These are phyloP conservation scores for Eucidaris tribuloides DNA, from an alignment of 35 echinoderm and acorn worm species.

Conservation along the genomic window DNA sequence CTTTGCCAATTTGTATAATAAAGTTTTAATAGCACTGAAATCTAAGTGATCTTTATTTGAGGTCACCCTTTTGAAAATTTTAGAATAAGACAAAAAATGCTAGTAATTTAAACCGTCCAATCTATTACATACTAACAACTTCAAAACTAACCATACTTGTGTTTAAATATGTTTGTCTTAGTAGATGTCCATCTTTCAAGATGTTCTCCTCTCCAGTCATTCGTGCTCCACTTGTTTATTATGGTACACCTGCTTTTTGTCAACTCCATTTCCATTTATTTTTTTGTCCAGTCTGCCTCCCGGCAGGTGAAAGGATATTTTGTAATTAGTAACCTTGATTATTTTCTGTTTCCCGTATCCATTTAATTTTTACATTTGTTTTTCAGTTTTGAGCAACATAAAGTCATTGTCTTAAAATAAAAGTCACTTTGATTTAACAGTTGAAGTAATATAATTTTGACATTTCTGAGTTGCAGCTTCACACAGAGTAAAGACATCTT, in stretches of 20 bases:
- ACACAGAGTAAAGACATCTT: too few relatives aligned
- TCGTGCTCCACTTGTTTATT: not conserved
- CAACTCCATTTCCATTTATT: conserved; percentile 1
- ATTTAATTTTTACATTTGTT: conserved; percentile 34
- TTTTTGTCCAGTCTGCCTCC: not conserved
- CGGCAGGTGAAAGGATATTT: conserved; percentile 54
- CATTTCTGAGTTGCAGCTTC: too few relatives aligned
- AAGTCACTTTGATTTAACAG: too few relatives aligned
- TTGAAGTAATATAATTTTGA: too few relatives aligned
- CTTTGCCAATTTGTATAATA: too few relatives aligned
- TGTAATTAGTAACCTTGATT: conserved; percentile 6
- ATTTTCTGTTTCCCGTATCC: not conserved
- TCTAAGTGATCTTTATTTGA: too few relatives aligned
- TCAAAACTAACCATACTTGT: not conserved
- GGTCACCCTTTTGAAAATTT: too few relatives aligned
- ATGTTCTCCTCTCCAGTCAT: not conserved
- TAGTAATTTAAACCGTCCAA: too few relatives aligned
- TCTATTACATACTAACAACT: not conserved
- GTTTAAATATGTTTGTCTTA: not conserved
- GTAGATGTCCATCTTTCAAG: too few relatives aligned
- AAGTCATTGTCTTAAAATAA: conserved; percentile 2
- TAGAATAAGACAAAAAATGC: too few relatives aligned
- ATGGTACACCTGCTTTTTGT: conserved; percentile 15
- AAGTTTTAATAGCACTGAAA: too few relatives aligned
- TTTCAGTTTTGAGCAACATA: conserved; percentile 5